These are phyloP conservation scores for Dromius quadrimaculatus DNA, from an alignment of 2,888 invertebrate genomes.

Conservation along the genomic window DNA sequence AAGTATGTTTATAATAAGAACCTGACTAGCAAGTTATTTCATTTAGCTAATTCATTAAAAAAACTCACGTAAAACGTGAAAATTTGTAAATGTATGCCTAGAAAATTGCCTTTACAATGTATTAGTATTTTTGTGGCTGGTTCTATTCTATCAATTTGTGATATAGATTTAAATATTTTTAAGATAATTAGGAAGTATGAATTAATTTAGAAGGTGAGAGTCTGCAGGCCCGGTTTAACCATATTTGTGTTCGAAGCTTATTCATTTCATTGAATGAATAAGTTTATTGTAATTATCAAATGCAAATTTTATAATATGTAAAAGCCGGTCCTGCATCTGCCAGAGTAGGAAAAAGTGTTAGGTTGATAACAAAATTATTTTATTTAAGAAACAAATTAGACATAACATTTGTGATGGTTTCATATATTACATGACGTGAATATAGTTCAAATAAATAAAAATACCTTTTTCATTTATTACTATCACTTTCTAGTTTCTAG, in stretches of 20 bases:
- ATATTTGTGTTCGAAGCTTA: too few relatives aligned
- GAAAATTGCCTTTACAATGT: conserved; percentile 24
- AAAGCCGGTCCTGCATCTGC: too few relatives aligned
- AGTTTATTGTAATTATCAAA: too few relatives aligned
- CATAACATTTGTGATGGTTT: conserved; percentile 21
- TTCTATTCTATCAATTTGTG: conserved; percentile 25
- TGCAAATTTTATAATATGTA: too few relatives aligned
- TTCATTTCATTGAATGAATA: too few relatives aligned
- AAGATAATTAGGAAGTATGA: conserved; percentile 11
- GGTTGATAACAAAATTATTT: neutral
- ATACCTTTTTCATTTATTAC: conserved; percentile 8
- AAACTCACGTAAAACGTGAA: too few relatives aligned
- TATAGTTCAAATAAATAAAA: conserved; percentile 23
- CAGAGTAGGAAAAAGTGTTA: too few relatives aligned
- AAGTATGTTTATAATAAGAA: neutral
- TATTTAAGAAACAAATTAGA: conserved; percentile 13
- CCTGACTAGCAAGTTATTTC: conserved; percentile 17
- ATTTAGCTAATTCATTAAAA: too few relatives aligned
- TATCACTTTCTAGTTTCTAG: neutral
- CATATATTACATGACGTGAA: too few relatives aligned
- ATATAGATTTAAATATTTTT: conserved; percentile 25
- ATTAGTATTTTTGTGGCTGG: neutral
- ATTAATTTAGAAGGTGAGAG: neutral
- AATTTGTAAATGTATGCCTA: conserved; percentile 16
- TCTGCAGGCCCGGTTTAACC: too few relatives aligned